Conservation (phyloP, 2,113 vertebrate genomes). For the Pitta sordida region DNA sequence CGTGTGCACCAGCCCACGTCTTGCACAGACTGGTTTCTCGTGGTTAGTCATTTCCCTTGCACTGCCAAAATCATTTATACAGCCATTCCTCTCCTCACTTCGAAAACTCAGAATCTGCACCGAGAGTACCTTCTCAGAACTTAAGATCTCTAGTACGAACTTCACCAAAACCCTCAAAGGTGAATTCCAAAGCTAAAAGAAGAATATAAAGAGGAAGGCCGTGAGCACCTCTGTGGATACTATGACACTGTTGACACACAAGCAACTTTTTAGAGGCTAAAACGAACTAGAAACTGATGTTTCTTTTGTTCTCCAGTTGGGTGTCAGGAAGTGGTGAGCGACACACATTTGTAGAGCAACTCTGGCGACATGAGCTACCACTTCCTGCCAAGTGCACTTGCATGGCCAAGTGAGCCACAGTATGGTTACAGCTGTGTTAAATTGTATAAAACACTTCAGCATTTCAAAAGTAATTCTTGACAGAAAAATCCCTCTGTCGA, state of each 20-base stretch:
- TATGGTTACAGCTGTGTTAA: background rate
- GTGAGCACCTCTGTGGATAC: background rate
- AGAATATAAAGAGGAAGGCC: background rate
- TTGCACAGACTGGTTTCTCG: background rate
- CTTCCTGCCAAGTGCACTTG: slow-evolving; percentile 41
- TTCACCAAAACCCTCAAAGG: background rate
- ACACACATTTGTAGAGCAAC: background rate
- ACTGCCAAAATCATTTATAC: background rate
- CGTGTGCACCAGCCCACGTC: background rate
- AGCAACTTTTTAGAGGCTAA: background rate
- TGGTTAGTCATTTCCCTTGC: background rate
- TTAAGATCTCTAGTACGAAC: background rate
- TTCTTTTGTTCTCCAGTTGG: slow-evolving; percentile 36
- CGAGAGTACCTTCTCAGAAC: background rate
- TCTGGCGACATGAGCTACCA: slow-evolving; percentile 5
- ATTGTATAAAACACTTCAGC: background rate
- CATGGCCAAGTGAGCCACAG: background rate
- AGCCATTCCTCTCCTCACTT: background rate
- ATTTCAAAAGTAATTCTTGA: background rate
- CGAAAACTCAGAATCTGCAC: background rate
- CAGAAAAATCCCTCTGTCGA: background rate
- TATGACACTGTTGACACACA: background rate
- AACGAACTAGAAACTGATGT: background rate
- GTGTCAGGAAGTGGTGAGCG: slow-evolving; percentile 57
- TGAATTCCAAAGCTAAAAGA: background rate